Evolutionary conservation across 2,888 invertebrate genomes (phyloP).

Genomic region (Tenthredo mesomela): DNA sequence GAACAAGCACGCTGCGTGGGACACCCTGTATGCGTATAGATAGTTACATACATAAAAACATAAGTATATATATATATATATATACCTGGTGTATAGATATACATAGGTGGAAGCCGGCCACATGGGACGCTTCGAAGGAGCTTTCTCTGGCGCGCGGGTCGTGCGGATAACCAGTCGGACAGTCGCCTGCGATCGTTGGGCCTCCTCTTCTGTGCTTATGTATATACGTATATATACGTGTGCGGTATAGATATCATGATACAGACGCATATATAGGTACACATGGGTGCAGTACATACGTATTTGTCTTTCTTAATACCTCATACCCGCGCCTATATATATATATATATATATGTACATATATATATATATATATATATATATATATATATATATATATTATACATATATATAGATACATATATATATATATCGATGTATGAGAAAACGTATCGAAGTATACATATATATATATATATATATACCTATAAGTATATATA

Average conservation of each 20-base stretch:
- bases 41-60: not conserved
- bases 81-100: not conserved
- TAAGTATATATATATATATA: not conserved
- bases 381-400: no score
- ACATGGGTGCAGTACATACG: slow-evolving; percentile 5
- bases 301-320: not conserved
- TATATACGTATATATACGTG: not conserved
- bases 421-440: not conserved
- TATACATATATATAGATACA: no score
- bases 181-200: slow-evolving; percentile 32
- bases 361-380: no score
- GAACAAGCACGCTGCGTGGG: slow-evolving; percentile 7
- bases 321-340: not conserved
- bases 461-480: not conserved
- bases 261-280: no score
- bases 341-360: not conserved
- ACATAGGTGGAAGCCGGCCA: slow-evolving; percentile 27
- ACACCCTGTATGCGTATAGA: not conserved
- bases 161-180: slow-evolving; percentile 55
- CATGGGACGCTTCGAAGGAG: slow-evolving; percentile 53
- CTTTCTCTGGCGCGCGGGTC: slow-evolving; percentile 62
- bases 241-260: not conserved
- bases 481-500: no score
- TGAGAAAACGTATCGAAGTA: not conserved
- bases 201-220: slow-evolving; percentile 28